Evolutionary conservation across 2,113 vertebrate species (phyloP).

Genomic region (Tyto alba): DNA sequence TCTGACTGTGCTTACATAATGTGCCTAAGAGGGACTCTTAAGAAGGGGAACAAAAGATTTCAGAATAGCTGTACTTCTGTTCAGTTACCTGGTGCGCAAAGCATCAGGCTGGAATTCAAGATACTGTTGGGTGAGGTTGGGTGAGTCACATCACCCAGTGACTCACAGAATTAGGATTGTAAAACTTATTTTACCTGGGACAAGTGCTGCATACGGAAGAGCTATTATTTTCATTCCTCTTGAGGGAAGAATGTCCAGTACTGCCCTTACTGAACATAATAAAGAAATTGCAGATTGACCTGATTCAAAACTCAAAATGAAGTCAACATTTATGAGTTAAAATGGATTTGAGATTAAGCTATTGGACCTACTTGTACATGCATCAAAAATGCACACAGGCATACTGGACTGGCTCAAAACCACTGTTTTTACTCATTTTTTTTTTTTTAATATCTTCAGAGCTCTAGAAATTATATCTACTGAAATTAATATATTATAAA

Average conservation of each 20-base stretch:
- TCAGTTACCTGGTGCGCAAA: conserved; percentile 13
- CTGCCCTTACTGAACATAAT: not conserved
- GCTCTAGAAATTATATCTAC: not conserved
- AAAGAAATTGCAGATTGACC: not conserved
- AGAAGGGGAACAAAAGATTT: conserved; percentile 35
- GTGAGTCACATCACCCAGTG: not conserved
- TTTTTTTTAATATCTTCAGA: no score
- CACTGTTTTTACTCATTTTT: fast-evolving
- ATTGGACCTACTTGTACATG: not conserved
- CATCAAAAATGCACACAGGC: not conserved
- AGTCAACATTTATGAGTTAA: not conserved
- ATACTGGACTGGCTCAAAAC: not conserved
- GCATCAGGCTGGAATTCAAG: not conserved
- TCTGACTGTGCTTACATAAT: not conserved
- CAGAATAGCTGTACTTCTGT: conserved; percentile 22
- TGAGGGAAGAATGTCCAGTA: not conserved
- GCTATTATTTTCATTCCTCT: not conserved
- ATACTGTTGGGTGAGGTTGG: not conserved
- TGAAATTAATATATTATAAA: not conserved
- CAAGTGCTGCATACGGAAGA: not conserved
- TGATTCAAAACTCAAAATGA: not conserved
- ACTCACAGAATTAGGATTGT: conserved; percentile 22
- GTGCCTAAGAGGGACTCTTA: not conserved
- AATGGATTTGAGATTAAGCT: not conserved
- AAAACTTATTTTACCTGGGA: not conserved